Evolutionary conservation across 2,797 vertebrate species (phyloP).

Genomic region (Onychomys leucogaster): DNA sequence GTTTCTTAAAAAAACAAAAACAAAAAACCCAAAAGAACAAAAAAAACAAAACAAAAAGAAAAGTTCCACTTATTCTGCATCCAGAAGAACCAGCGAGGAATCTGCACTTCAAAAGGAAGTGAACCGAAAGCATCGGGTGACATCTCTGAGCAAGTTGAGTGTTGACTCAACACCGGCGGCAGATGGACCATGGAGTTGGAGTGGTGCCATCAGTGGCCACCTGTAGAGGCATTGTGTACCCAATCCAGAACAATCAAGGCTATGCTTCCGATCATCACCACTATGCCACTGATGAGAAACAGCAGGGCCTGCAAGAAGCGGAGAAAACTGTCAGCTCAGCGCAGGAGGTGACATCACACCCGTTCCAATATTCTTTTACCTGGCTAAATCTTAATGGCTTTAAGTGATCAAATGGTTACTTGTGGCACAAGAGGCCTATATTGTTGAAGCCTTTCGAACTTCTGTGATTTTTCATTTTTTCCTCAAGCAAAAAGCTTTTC

Average conservation of each 20-base stretch:
- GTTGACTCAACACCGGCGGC: slow-evolving; percentile 86
- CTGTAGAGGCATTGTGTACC: slow-evolving; percentile 86
- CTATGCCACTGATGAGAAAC: slow-evolving; percentile 92
- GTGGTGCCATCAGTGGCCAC: slow-evolving; percentile 89
- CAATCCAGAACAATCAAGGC: slow-evolving; percentile 95
- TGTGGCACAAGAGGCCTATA: background rate
- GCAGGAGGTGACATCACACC: fast-evolving
- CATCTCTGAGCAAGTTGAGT: slow-evolving; percentile 85
- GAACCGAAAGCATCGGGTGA: slow-evolving; percentile 83
- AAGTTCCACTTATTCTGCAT: slow-evolving; percentile 88
- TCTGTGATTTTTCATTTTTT: background rate
- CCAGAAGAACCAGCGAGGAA: slow-evolving; percentile 89
- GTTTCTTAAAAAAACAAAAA: slow-evolving; percentile 82
- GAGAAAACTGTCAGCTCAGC: slow-evolving; percentile 69
- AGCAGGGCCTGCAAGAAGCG: slow-evolving; percentile 90
- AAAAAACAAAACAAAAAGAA: too few relatives aligned
- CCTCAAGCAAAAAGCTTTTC: slow-evolving; percentile 20
- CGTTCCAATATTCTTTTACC: too few relatives aligned
- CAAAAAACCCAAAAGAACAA: slow-evolving; percentile 48
- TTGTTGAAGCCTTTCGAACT: background rate
- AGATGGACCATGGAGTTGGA: slow-evolving; percentile 79
- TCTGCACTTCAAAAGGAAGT: slow-evolving; percentile 90
- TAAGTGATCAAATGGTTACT: background rate
- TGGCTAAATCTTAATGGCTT: background rate
- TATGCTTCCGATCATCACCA: slow-evolving; percentile 96